Evolutionary conservation across 2,888 invertebrate genomes (phyloP).

Genomic region (Conops quadrifasciatus): DNA sequence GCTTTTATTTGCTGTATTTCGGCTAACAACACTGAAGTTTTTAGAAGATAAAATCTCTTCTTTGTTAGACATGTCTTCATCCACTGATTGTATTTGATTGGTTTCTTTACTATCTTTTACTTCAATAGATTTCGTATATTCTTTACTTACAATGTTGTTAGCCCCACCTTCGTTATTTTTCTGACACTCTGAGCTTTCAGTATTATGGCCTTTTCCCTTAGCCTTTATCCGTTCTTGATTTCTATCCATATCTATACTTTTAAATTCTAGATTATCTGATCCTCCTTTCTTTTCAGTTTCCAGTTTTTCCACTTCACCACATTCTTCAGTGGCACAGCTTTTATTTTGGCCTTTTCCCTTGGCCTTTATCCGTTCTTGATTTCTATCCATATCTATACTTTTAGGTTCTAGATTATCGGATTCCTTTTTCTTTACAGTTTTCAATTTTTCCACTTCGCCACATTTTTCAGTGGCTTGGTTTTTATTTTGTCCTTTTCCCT

Average conservation of each 20-base stretch:
- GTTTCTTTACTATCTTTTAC: slow-evolving; percentile 10
- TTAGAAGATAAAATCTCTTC: too few species aligned
- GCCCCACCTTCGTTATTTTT: background rate
- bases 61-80: background rate
- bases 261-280: slow-evolving; percentile 11
- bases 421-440: slow-evolving; percentile 12
- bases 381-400: too few species aligned
- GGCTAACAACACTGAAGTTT: too few species aligned
- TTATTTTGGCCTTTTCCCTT: background rate
- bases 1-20: too few species aligned
- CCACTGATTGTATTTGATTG: background rate
- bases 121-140: slow-evolving; percentile 20
- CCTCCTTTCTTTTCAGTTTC: slow-evolving; percentile 19
- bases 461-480: too few species aligned
- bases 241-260: too few species aligned
- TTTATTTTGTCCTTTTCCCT: too few species aligned
- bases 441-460: slow-evolving; percentile 25
- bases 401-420: slow-evolving; percentile 10
- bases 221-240: background rate
- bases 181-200: background rate
- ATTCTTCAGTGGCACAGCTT: slow-evolving; percentile 19
- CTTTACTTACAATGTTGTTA: background rate
- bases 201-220: too few species aligned
- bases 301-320: slow-evolving; percentile 23
- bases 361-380: background rate